Conservation (phyloP, 2,113 vertebrate species). For the Sphyrna mokarran region DNA sequence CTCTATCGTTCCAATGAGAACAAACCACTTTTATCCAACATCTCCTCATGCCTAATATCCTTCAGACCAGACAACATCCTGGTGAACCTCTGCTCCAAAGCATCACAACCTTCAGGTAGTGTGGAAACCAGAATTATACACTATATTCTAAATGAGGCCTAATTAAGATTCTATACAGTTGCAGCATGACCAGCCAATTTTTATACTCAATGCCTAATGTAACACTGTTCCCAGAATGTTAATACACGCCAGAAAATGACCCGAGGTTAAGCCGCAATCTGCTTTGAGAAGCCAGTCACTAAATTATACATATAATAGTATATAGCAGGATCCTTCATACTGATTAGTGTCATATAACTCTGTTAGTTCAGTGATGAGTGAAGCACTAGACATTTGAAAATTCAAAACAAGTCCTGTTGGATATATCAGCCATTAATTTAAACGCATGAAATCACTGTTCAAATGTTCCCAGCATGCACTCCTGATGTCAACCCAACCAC, state of each 20-base stretch:
- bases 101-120: too few relatives aligned
- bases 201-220: not conserved
- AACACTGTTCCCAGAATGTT: not conserved
- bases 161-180: too few relatives aligned
- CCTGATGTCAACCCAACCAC: not conserved
- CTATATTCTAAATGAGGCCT: too few relatives aligned
- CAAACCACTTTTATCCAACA: too few relatives aligned
- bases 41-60: too few relatives aligned
- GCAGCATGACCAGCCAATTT: too few relatives aligned
- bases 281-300: not conserved
- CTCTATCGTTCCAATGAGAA: too few relatives aligned
- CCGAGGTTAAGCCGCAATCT: not conserved
- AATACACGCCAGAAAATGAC: not conserved
- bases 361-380: not conserved
- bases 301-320: not conserved
- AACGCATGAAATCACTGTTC: not conserved
- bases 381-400: not conserved
- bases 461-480: not conserved
- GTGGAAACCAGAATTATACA: too few relatives aligned
- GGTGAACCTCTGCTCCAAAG: too few relatives aligned
- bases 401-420: not conserved
- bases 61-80: too few relatives aligned
- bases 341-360: not conserved
- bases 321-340: too few relatives aligned
- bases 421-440: not conserved